Conservation (phyloP, 2,797 vertebrate species). For the Falco novaeseelandiae region DNA sequence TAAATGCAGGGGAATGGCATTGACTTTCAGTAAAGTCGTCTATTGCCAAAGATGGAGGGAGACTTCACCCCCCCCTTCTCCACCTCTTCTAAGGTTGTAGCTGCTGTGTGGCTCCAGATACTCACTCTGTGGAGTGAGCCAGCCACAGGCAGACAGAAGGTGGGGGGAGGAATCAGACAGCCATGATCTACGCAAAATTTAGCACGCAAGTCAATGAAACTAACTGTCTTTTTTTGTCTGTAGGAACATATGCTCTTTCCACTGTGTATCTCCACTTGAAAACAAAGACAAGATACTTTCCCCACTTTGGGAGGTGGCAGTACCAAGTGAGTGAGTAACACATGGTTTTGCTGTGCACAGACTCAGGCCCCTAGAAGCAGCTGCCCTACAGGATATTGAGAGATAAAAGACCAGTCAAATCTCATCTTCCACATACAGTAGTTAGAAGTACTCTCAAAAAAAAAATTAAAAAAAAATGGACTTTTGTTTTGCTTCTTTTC, state of each 20-base stretch:
- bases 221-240: not conserved
- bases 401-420: not conserved
- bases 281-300: not conserved
- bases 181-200: conserved; percentile 44
- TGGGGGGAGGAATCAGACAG: not conserved
- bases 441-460: not conserved
- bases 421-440: not conserved
- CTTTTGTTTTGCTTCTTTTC: not conserved
- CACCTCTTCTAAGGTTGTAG: not conserved
- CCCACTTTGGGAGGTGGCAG: not conserved
- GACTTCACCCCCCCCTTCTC: not conserved
- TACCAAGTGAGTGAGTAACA: conserved; percentile 10
- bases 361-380: not conserved
- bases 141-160: not conserved
- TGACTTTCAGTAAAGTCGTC: conserved; percentile 79
- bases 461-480: no score
- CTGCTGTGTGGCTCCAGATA: not conserved
- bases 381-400: not conserved
- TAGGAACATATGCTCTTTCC: not conserved
- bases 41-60: conserved; percentile 33
- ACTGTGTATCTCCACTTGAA: not conserved
- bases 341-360: not conserved
- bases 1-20: conserved; percentile 85
- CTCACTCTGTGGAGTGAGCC: not conserved
- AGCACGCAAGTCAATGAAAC: conserved; percentile 10